Evolutionary conservation across 1,140 invertebrate species (phyloP), one percentile per base, ranked within the genome.

Genomic region (Drosophila ananassae): DNA sequence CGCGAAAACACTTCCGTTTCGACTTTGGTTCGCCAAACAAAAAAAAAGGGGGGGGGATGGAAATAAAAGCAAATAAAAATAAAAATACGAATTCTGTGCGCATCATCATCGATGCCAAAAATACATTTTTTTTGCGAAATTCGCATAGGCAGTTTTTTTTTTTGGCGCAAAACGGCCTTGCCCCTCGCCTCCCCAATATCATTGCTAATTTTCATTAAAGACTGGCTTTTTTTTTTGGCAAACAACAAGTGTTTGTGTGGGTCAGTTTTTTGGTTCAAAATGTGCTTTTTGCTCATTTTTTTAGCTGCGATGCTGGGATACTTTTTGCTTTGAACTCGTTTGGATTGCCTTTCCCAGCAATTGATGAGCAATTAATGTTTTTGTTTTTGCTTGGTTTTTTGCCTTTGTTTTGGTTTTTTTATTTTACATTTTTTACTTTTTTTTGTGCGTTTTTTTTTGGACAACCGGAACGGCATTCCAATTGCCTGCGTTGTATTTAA

Each of bases 1-100:
- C 81, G 62, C 66, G 51, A 72, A 85, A 85, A 78, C 82, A 87
- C 82, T 85, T 85, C 81, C 81, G 81, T 75, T 85, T 81, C 61
- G 47, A 48, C 34, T 58, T 78, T 57, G 55, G 22, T 21, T 46
- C 22, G 55, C 37, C 55, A 54, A 64, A 41, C 61, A 50, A 53
- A 73, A 66, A 30, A 66, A 76, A 22, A 60, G 52, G 17, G 17
- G 17, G 17, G 17, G 17, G 17, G 17, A 1, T 17, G 1, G 1
- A 53, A 73, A 66, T 24, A 66, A 76, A 22, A 60, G 52, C 58
- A 37, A 64, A 34, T 30, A 17, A 53, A 39, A 48, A 12, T 22
- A 39, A 47, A 39, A 5, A 39, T 34, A 22, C 32, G 41, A n/a
- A 46, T 51, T 50, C 17, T 32, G 21, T 24, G 21, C 52, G 44